Evolutionary conservation across 2,113 vertebrate species (phyloP), one percentile per base, ranked within the genome.

Genomic region (Oreochromis aureus): DNA sequence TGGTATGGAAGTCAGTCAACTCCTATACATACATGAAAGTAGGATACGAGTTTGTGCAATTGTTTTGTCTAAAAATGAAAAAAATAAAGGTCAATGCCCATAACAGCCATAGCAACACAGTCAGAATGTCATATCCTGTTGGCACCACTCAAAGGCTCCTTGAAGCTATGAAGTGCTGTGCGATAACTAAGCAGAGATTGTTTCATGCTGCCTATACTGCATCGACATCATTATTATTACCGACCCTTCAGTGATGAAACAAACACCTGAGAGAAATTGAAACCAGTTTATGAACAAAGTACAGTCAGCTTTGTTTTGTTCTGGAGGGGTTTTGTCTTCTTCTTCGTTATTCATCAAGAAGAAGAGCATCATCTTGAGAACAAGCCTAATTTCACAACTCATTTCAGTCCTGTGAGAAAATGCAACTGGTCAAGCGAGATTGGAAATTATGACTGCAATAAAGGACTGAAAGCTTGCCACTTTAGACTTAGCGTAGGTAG

Each of bases 361-460:
- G 27, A 51, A 78, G 27, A 53, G 27, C 73, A 12, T 78, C 27
- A 7, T 30, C 18, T 53, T 34, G 73, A 78, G 46, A 78, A 78
- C 73, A 53, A 85, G 81, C 55, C 32, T 86, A 81, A 86, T 84
- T 91, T 78, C 73, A 53, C 46, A 78, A 86, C 89, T 82, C 83
- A 90, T 92, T 58, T 19, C 39, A 87, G 87, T 88, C 79, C 86
- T 34, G 44, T 87, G 85, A 86, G 89, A 92, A 90, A 53, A 78
- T n/a, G 27, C 46, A 48, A 78, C 18, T 78, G 24, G 89, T 86
- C 41, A 61, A 84, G 88, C 7, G 61, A 89, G 87, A 93, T 93
- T 89, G 88, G 73, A 91, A 90, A 92, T 90, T 93, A 91, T 87
- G 89, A 88, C 73, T 79, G 53, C 90, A 89, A 90, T 93, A 93